phyloP scores from a whole-genome alignment of 2,113 vertebrate genomes.

The Ptilonorhynchus violaceus region DNA sequence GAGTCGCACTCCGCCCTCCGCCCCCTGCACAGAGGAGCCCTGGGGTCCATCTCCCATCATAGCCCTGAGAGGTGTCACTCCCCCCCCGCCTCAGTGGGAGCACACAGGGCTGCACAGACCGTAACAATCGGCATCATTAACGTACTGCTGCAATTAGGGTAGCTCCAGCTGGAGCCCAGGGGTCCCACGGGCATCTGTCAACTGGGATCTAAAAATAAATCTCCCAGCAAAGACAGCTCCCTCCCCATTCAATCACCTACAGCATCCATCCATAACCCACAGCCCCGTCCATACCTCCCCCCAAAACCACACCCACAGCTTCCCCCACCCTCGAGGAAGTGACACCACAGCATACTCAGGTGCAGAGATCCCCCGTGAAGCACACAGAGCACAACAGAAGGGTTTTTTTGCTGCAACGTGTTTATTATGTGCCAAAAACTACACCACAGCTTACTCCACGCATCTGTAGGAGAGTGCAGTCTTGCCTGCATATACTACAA shows the following conservation, averaged over 20 bases:
- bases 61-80: rapidly evolving
- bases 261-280: not conserved
- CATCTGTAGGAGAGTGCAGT: slow-evolving; percentile 91
- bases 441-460: slow-evolving; percentile 92
- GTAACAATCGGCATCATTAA: rapidly evolving
- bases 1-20: rapidly evolving
- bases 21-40: too few species aligned
- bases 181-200: rapidly evolving
- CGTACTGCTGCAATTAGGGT: not conserved
- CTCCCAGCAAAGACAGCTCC: not conserved
- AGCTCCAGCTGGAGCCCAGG: not conserved
- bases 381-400: not conserved
- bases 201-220: rapidly evolving
- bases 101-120: rapidly evolving
- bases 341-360: rapidly evolving
- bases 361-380: rapidly evolving
- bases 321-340: not conserved
- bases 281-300: too few species aligned
- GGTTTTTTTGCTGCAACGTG: slow-evolving; percentile 94
- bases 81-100: rapidly evolving
- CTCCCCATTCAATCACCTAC: slow-evolving; percentile 1
- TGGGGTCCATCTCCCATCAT: rapidly evolving
- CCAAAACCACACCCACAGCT: not conserved
- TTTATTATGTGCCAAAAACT: slow-evolving; percentile 98
- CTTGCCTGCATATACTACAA: slow-evolving; percentile 96